Conservation (phyloP, 1,140 invertebrate species). For the Temnothorax curvispinosus region DNA sequence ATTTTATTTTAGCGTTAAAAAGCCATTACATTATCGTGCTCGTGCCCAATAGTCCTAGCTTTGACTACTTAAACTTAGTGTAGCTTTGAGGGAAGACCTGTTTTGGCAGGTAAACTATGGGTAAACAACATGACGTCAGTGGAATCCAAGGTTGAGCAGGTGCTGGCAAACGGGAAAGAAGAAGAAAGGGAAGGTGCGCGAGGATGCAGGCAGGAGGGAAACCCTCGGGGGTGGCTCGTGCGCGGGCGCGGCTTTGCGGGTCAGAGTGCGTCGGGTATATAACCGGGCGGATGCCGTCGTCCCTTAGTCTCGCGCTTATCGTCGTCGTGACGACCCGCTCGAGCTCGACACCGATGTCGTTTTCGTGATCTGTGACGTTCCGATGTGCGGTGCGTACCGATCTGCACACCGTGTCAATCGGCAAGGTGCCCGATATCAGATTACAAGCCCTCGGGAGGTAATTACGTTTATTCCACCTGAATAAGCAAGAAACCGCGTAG, state of each 20-base stretch:
- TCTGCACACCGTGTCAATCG: background rate
- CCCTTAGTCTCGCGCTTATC: constrained; percentile 83
- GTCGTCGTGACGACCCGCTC: constrained; percentile 75
- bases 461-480: background rate
- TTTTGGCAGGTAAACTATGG: constrained; percentile 60
- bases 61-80: background rate
- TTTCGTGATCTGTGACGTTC: constrained; percentile 46
- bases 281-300: constrained; percentile 84
- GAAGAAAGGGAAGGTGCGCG: constrained; percentile 63
- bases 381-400: constrained; percentile 28
- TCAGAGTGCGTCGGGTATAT: constrained; percentile 85
- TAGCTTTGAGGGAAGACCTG: background rate
- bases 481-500: background rate
- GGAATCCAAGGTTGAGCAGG: constrained; percentile 51
- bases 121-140: constrained; percentile 70
- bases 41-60: too few species aligned
- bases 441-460: background rate
- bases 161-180: constrained; percentile 30
- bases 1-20: background rate
- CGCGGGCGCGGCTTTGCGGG: constrained; percentile 84
- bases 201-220: constrained; percentile 66
- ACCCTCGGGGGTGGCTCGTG: constrained; percentile 77
- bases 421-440: constrained; percentile 8
- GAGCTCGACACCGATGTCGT: constrained; percentile 30
- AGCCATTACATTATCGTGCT: background rate